These are phyloP conservation scores for Bombus breviceps DNA, from an alignment of 1,140 invertebrate genomes.

Conservation along the genomic window DNA sequence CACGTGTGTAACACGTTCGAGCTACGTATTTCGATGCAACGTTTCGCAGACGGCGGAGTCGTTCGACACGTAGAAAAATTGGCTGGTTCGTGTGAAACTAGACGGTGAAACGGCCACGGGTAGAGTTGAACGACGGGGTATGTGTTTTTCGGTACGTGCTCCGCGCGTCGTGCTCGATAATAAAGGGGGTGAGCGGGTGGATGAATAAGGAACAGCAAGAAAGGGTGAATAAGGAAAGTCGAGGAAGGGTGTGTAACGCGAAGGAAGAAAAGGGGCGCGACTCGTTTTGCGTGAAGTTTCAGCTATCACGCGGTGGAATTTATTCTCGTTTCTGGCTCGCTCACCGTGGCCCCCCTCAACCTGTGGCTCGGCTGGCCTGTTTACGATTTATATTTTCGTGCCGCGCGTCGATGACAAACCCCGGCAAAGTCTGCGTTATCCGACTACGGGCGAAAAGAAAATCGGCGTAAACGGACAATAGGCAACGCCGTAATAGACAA, in stretches of 20 bases:
- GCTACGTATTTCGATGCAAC: slow-evolving; percentile 31
- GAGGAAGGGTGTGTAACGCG: slow-evolving; percentile 3
- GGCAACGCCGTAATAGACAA: not conserved
- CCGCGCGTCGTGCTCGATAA: slow-evolving; percentile 50
- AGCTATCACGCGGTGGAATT: slow-evolving; percentile 60
- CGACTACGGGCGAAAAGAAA: not conserved
- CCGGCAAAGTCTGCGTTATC: slow-evolving; percentile 16
- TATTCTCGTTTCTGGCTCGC: slow-evolving; percentile 59
- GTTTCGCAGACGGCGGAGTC: slow-evolving; percentile 31
- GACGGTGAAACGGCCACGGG: slow-evolving; percentile 2
- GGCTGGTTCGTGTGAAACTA: slow-evolving; percentile 27
- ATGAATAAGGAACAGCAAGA: not conserved
- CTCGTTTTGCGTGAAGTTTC: slow-evolving; percentile 41
- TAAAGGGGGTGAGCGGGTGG: slow-evolving; percentile 13
- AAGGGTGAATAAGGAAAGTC: not conserved
- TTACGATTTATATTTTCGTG: slow-evolving; percentile 68
- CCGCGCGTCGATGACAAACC: slow-evolving; percentile 59
- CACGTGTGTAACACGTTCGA: slow-evolving; percentile 36
- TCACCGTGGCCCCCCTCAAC: slow-evolving; percentile 44
- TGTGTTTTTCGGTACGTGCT: slow-evolving; percentile 50
- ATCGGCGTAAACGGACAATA: not conserved
- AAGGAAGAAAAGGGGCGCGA: slow-evolving; percentile 22
- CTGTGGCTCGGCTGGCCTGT: slow-evolving; percentile 63
- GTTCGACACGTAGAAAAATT: slow-evolving; percentile 45
- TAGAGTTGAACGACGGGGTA: slow-evolving; percentile 24